A percentile compares a stretch with the other conserved stretches of the same genome.
Conservation (phyloP, 2,888 invertebrate genomes). For the Drosophila borborema region DNA sequence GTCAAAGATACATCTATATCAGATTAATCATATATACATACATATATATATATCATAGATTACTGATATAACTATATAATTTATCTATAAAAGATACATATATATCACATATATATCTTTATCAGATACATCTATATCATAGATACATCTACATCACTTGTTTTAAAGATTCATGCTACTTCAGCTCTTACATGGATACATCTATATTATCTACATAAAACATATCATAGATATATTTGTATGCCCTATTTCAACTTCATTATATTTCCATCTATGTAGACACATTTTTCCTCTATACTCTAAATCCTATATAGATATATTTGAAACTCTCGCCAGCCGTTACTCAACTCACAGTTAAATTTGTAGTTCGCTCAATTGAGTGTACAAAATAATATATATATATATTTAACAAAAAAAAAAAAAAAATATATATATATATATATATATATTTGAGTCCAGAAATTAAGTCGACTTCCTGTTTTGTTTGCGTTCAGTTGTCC, state of each 20-base stretch:
- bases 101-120: not conserved
- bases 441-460: too few relatives aligned
- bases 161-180: not conserved
- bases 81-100: not conserved
- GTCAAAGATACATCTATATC: not conserved
- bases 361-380: not conserved
- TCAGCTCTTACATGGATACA: too few relatives aligned
- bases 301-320: not conserved
- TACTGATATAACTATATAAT: not conserved
- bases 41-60: not conserved
- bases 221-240: not conserved
- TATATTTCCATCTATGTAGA: not conserved
- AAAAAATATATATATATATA: too few relatives aligned
- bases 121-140: not conserved
- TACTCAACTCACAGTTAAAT: not conserved
- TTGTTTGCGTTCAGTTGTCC: slow-evolving; percentile 8
- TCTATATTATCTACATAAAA: not conserved
- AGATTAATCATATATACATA: not conserved
- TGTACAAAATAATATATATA: too few relatives aligned
- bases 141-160: not conserved
- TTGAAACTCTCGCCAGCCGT: not conserved
- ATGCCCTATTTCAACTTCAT: not conserved
- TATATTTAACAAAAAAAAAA: too few relatives aligned
- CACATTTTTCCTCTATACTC: not conserved
- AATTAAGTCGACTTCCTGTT: slow-evolving; percentile 4